These are phyloP conservation scores for Drosophila multiciliata DNA, from an alignment of 2,888 invertebrate species.

Conservation along the genomic window DNA sequence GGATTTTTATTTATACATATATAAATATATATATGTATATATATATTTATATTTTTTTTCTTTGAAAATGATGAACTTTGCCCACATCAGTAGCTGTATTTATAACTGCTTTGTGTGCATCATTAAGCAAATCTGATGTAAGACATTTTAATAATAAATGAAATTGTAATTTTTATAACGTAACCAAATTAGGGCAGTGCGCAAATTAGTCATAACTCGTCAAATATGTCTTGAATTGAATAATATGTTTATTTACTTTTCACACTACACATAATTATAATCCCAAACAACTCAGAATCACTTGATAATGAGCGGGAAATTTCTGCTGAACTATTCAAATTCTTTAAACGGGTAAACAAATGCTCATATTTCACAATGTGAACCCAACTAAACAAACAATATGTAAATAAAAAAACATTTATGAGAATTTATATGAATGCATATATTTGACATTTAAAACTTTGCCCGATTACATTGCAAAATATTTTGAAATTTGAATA, in stretches of 20 bases:
- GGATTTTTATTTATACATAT: no score
- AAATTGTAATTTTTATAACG: neutral
- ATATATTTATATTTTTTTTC: no score
- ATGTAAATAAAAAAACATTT: neutral
- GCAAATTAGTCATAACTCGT: neutral
- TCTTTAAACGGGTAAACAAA: constrained; percentile 26
- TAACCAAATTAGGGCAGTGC: neutral
- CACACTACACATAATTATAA: neutral
- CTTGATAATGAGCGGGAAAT: constrained; percentile 10
- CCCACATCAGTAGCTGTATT: neutral
- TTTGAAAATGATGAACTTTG: no score
- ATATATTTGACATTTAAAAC: constrained; percentile 7
- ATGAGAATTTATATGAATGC: constrained; percentile 2
- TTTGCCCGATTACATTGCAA: constrained; percentile 34
- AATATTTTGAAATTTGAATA: constrained; percentile 41
- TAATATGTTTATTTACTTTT: neutral
- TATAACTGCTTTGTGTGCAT: constrained; percentile 5
- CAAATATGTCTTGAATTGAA: no score
- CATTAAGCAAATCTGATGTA: constrained; percentile 12
- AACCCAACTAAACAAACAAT: neutral
- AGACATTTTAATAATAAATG: neutral
- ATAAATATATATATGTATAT: no score
- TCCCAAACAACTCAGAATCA: constrained; percentile 1
- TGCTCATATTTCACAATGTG: constrained; percentile 27
- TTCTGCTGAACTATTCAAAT: constrained; percentile 29